Evolutionary conservation across 2,113 vertebrate genomes (phyloP).

Genomic region (Corythornis madagascariensis): DNA sequence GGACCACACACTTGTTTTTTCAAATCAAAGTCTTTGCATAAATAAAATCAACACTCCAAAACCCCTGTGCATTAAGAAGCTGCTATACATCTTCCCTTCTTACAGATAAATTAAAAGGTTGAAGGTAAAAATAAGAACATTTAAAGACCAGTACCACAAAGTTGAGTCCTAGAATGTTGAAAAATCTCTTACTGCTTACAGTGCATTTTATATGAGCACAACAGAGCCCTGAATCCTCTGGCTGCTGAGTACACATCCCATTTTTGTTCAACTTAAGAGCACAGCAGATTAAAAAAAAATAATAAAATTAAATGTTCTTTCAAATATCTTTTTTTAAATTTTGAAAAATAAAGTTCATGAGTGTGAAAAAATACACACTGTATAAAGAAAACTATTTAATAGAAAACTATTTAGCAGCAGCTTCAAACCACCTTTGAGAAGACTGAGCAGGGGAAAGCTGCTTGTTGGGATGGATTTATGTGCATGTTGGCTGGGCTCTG

Average conservation of each 20-base stretch:
- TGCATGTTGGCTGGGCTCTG: not conserved
- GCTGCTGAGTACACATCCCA: not conserved
- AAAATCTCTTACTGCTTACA: not conserved
- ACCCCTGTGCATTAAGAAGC: rapidly evolving
- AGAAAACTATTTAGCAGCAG: not conserved
- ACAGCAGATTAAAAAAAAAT: not conserved
- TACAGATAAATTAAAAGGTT: not conserved
- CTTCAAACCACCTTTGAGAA: not conserved
- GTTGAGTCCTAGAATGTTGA: not conserved
- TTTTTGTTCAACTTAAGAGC: not conserved
- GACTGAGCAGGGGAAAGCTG: not conserved
- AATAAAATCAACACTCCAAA: not conserved
- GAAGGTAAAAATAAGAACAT: not conserved
- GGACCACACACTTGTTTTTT: rapidly evolving
- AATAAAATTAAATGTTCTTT: not conserved
- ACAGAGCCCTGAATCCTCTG: not conserved
- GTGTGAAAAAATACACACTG: not conserved
- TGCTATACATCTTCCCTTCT: not conserved
- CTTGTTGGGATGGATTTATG: rapidly evolving
- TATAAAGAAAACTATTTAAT: not conserved
- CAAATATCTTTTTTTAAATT: not conserved
- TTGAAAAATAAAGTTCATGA: not conserved
- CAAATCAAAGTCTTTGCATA: not conserved
- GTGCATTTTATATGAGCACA: not conserved
- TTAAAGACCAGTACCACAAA: not conserved